These are phyloP conservation scores for Heliconius sara DNA, from an alignment of 2,888 invertebrate genomes.

Conservation along the genomic window DNA sequence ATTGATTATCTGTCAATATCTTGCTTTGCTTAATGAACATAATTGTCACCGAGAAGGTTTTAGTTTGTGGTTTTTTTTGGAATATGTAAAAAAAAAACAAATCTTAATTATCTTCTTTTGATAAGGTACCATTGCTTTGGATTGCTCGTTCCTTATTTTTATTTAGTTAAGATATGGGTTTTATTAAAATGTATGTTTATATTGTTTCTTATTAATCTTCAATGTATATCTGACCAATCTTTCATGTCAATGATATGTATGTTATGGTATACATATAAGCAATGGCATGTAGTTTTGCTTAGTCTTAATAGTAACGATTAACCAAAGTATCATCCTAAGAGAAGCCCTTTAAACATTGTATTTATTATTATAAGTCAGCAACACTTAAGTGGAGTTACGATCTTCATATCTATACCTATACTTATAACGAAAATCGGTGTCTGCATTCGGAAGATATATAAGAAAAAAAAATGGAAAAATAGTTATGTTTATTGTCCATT, in stretches of 20 bases:
- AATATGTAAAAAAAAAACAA: neutral
- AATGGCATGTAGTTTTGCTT: too few species aligned
- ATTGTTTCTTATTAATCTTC: neutral
- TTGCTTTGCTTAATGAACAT: conserved; percentile 20
- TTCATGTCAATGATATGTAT: neutral
- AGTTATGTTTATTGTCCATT: too few species aligned
- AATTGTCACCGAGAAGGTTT: neutral
- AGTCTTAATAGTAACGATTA: conserved; percentile 15
- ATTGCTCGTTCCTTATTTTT: neutral
- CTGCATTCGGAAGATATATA: too few species aligned
- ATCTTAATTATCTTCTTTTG: neutral
- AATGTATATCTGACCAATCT: neutral
- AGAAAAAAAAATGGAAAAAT: too few species aligned
- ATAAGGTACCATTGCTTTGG: neutral
- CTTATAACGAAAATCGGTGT: too few species aligned
- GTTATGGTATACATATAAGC: too few species aligned
- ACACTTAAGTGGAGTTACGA: neutral
- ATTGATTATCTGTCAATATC: conserved; percentile 75
- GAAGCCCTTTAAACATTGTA: conserved; percentile 20
- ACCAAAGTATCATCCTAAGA: conserved; percentile 8
- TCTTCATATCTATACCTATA: neutral
- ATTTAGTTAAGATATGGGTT: neutral
- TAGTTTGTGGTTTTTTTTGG: too few species aligned
- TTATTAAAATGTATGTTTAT: neutral
- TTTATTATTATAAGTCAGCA: neutral